Percentiles rank a stretch among this genome's conserved stretches.
Evolutionary conservation across 92 coral and sea anemone genomes (phyloP).

Genomic region (Desmophyllum pertusum): DNA sequence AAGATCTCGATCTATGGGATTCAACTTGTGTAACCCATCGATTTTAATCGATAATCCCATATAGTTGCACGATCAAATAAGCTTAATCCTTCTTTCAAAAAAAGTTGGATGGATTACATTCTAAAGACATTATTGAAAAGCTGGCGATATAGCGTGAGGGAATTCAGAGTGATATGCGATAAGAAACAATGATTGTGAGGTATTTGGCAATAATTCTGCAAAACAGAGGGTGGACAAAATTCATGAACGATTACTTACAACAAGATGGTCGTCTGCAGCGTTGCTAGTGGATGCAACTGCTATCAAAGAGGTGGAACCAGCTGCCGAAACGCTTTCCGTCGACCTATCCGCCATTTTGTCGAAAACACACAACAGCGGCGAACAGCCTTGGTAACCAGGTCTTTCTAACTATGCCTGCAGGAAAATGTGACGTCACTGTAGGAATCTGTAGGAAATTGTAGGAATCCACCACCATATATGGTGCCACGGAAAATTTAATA

Average conservation of each 20-base stretch:
- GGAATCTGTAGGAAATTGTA: slow-evolving; percentile 13
- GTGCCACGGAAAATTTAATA: slow-evolving; percentile 14
- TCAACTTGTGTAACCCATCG: background rate
- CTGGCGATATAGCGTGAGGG: background rate
- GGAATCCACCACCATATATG: slow-evolving; percentile 25
- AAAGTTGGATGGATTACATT: background rate
- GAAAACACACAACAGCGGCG: background rate
- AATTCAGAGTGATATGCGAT: background rate
- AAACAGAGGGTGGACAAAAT: background rate
- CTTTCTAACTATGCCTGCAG: slow-evolving; percentile 6
- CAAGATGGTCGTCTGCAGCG: background rate
- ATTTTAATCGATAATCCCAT: background rate
- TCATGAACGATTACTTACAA: background rate
- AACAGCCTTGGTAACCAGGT: slow-evolving; percentile 7
- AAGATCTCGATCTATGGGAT: background rate
- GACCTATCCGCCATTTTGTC: background rate
- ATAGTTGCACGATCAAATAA: background rate
- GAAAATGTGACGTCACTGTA: slow-evolving; percentile 28
- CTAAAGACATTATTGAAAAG: too few relatives aligned
- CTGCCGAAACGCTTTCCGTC: slow-evolving; percentile 2
- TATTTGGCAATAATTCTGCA: background rate
- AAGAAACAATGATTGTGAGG: background rate
- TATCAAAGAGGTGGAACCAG: background rate
- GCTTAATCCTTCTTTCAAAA: background rate
- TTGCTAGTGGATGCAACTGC: background rate